phyloP scores from a whole-genome alignment of 2,113 vertebrate genomes.

The Anguilla rostrata region DNA sequence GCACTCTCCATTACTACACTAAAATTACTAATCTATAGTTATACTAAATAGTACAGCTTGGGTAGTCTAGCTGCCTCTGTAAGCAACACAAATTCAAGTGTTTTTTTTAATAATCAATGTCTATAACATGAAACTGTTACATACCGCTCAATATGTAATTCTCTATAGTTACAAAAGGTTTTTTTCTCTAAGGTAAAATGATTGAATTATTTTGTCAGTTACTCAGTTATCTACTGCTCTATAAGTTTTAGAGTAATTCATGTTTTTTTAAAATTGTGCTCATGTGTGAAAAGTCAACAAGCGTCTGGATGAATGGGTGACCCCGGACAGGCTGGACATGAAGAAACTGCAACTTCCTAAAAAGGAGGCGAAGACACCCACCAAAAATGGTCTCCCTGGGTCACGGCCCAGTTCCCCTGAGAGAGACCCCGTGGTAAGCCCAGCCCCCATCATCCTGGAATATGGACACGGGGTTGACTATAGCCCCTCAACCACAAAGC shows the following conservation, averaged over 20 bases:
- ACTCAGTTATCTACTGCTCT: neutral
- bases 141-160: too few species aligned
- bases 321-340: slow-evolving; percentile 81
- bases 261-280: neutral
- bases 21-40: neutral
- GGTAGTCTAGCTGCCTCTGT: neutral
- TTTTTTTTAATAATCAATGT: neutral
- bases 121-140: neutral
- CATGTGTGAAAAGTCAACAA: slow-evolving; percentile 78
- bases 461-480: too few species aligned
- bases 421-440: slow-evolving; percentile 61
- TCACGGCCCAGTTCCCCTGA: slow-evolving; percentile 88
- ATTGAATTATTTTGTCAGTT: neutral
- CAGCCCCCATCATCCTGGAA: neutral
- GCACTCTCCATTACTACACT: slow-evolving; percentile 50
- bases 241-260: neutral
- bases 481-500: neutral
- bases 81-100: neutral
- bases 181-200: too few species aligned
- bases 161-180: too few species aligned
- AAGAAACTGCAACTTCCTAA: slow-evolving; percentile 92
- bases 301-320: slow-evolving; percentile 92
- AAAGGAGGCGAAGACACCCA: slow-evolving; percentile 89
- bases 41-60: neutral
- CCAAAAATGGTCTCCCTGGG: slow-evolving; percentile 86